Evolutionary conservation across 2,888 invertebrate genomes (phyloP), one percentile per base, ranked within the genome.

Genomic region (Chironomus riparius): DNA sequence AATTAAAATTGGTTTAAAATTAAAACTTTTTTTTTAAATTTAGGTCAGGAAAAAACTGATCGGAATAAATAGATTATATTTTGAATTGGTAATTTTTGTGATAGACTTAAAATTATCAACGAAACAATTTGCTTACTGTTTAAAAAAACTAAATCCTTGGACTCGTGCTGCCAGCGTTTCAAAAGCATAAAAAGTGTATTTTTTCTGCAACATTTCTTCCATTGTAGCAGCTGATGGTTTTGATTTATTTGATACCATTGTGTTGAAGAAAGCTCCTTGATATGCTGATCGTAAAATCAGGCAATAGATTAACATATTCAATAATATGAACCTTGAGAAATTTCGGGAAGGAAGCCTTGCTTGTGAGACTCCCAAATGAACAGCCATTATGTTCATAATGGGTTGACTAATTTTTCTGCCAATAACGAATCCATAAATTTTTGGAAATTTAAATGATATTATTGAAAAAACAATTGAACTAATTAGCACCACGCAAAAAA

Each of bases 271-370:
- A 18, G 21, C 74, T 21, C 65, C 74, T 68, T 74, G 65, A 74
- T 74, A 74, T 47, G 48, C n/a, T 12, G 65, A 47, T 13, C 74
- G 47, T n/a, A 74, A 5, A n/a, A 74, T 38, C 7, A 74, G n/a
- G 10, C 21, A 68, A 15, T 38, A 68, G 10, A 65, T 10, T 5
- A 68, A 7, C n/a, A 47, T 47, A 13, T 12, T n/a, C 48, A 68
- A 61, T 3, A 74, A 7, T 10, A 74, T 1, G 21, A 68, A 74
- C 7, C 74, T 28, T 22, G 65, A 47, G 48, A 74, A 74, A 62
- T 65, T 74, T 68, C 74, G n/a, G 6, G 5, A 22, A 3, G 74
- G 74, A 47, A 65, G 24, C 4, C 2, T 47, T 15, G 15, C 1
- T 47, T 65, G 47, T 10, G 65, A n/a, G 4, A 74, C 12, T 13